Evolutionary conservation across 2,888 invertebrate genomes (phyloP), one percentile per base, ranked within the genome.

Genomic region (Aphidius colemani): DNA sequence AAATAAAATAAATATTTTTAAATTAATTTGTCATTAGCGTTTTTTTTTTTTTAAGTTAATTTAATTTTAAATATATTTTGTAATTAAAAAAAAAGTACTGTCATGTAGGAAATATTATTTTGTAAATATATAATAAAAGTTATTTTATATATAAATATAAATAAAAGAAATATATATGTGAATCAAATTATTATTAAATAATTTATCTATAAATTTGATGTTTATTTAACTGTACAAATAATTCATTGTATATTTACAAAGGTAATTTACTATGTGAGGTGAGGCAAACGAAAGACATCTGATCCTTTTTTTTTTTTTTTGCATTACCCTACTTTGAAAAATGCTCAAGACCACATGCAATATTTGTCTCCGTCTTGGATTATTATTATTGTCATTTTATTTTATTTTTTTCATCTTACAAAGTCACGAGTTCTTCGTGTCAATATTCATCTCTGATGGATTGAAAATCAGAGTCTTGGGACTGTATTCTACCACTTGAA

Each of bases 351-450:
- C 67, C 63, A 69, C 66, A 64, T 66, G 69, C 62, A 69, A 69
- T 69, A 65, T 72, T 72, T 71, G 69, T 67, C 67, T 56, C 66
- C 66, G 55, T 59, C 66, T 43, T 65, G 59, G 2, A 67, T 62
- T 46, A 56, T 60, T 40, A n/a, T 64, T 57, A 61, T 53, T 53
- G 5, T 30, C 30, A 30, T 30, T 30, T 30, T 30, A 30, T 30
- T 30, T 30, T 30, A 30, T 30, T 30, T 10, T 56, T 7, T n/a
- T 7, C 43, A n/a, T 7, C 13, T 41, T 6, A 10, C 55, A 11
- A 44, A 61, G 66, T 63, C 62, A 62, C 65, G 67, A 70, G 61
- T 53, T 62, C 64, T 65, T 68, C 67, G 65, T 71, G 73, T 73
- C 67, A 73, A 73, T 72, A 73, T 72, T 67, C 65, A 64, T 63